These are phyloP conservation scores for Dione vanillae DNA, from an alignment of 2,888 invertebrate genomes.

Conservation along the genomic window DNA sequence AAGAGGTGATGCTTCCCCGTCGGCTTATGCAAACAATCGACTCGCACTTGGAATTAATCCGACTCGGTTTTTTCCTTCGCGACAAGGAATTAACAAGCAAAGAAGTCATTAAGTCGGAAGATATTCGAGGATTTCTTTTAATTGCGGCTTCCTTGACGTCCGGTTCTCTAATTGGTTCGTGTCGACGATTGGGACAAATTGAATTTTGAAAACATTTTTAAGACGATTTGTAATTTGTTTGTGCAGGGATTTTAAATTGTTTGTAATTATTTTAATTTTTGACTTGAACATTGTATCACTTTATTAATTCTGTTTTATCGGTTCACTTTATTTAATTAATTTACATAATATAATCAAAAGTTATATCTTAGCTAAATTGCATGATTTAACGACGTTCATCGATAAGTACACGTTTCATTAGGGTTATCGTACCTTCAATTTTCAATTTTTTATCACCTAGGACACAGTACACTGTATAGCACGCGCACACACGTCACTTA, in stretches of 20 bases:
- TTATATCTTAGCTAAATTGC: not conserved
- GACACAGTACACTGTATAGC: slow-evolving; percentile 51
- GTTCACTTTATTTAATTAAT: slow-evolving; percentile 20
- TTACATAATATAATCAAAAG: slow-evolving; percentile 6
- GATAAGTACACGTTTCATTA: slow-evolving; percentile 14
- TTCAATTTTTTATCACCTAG: slow-evolving; percentile 50
- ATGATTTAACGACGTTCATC: slow-evolving; percentile 4
- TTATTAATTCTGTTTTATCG: slow-evolving; percentile 27
- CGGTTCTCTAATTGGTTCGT: slow-evolving; percentile 81
- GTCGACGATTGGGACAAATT: slow-evolving; percentile 73
- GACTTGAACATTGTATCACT: slow-evolving; percentile 38
- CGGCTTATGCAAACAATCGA: slow-evolving; percentile 84
- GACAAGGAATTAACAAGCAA: slow-evolving; percentile 84
- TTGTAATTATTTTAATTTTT: slow-evolving; percentile 40
- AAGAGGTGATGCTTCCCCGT: slow-evolving; percentile 82
- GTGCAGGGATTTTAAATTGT: slow-evolving; percentile 39
- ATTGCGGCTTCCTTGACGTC: slow-evolving; percentile 80
- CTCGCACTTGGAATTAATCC: slow-evolving; percentile 84
- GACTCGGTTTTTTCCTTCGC: slow-evolving; percentile 79
- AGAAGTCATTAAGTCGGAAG: slow-evolving; percentile 84
- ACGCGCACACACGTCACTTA: slow-evolving; percentile 71
- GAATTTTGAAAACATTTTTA: slow-evolving; percentile 61
- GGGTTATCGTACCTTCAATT: slow-evolving; percentile 29
- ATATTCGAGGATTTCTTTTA: slow-evolving; percentile 82
- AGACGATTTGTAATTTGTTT: slow-evolving; percentile 50